Evolutionary conservation across 1,140 invertebrate genomes (phyloP).

Genomic region (Stenopsyche tienmushanensis): DNA sequence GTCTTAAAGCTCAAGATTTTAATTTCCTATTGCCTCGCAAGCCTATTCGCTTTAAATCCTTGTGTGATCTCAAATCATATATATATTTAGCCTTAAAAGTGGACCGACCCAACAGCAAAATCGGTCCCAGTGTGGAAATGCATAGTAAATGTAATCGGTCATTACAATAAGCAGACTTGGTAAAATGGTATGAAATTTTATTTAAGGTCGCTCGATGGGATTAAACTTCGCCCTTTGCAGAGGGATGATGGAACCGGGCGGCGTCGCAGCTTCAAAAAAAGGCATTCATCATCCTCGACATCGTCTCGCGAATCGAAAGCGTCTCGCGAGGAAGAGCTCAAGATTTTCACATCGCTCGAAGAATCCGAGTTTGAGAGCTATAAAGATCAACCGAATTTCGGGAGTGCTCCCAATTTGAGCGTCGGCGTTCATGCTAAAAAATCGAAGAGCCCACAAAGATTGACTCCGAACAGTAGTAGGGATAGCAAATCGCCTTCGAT

Average conservation of each 20-base stretch:
- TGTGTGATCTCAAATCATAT: background rate
- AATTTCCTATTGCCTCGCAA: background rate
- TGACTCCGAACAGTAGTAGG: constrained; percentile 20
- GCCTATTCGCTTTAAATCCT: background rate
- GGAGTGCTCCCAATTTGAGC: constrained; percentile 53
- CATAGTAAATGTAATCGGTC: background rate
- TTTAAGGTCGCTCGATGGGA: constrained; percentile 61
- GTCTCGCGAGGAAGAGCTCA: constrained; percentile 60
- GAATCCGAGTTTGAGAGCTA: constrained; percentile 56
- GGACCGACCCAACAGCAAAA: no score
- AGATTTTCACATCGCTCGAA: constrained; percentile 61
- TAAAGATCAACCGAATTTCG: constrained; percentile 45
- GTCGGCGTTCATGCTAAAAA: constrained; percentile 40
- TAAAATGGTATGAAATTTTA: constrained; percentile 9
- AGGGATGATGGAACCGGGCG: constrained; percentile 59
- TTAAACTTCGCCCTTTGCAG: constrained; percentile 58
- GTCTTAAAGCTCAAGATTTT: background rate
- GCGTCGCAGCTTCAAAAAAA: constrained; percentile 59
- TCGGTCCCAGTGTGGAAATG: no score
- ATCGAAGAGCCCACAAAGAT: constrained; percentile 44
- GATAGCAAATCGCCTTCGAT: constrained; percentile 33
- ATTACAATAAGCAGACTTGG: background rate
- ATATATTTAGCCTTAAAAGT: background rate
- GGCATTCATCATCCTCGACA: constrained; percentile 58
- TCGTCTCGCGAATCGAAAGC: constrained; percentile 57